These are phyloP conservation scores for Hipparchia sbordonii DNA, from an alignment of 2,888 invertebrate genomes.

Conservation along the genomic window DNA sequence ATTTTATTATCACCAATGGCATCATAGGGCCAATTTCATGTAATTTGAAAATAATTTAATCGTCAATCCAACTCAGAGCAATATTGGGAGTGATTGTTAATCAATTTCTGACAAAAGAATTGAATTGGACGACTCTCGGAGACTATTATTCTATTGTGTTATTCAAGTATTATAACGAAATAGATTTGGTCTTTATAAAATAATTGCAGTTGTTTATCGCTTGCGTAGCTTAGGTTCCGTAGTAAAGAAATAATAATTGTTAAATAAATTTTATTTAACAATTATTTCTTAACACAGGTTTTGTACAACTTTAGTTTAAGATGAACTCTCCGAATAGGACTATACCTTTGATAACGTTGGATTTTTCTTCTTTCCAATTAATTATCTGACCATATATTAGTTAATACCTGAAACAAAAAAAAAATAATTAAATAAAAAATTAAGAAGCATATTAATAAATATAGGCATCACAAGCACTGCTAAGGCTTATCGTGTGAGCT, in stretches of 20 bases:
- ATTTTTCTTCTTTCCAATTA: neutral
- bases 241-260: too few relatives aligned
- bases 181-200: neutral
- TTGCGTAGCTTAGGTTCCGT: neutral
- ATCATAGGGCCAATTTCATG: conserved; percentile 19
- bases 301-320: too few relatives aligned
- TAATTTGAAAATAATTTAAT: conserved; percentile 20
- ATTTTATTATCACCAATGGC: conserved; percentile 5
- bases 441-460: conserved; percentile 23
- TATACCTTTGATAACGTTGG: too few relatives aligned
- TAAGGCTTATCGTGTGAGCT: conserved; percentile 21
- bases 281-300: too few relatives aligned
- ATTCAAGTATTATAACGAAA: conserved; percentile 1
- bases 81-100: conserved; percentile 25
- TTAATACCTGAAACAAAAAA: conserved; percentile 12
- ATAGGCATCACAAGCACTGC: conserved; percentile 30
- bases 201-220: conserved; percentile 14
- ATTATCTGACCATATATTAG: too few relatives aligned
- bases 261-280: too few relatives aligned
- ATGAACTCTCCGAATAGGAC: too few relatives aligned
- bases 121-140: conserved; percentile 11
- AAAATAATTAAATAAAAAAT: neutral
- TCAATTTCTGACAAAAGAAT: conserved; percentile 35
- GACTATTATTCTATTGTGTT: conserved; percentile 25
- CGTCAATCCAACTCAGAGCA: conserved; percentile 20